Percentiles rank a stretch among this genome's conserved stretches.
Evolutionary conservation across 64 coral and sea anemone species (phyloP).

Genomic region (Stylophora pistillata): DNA sequence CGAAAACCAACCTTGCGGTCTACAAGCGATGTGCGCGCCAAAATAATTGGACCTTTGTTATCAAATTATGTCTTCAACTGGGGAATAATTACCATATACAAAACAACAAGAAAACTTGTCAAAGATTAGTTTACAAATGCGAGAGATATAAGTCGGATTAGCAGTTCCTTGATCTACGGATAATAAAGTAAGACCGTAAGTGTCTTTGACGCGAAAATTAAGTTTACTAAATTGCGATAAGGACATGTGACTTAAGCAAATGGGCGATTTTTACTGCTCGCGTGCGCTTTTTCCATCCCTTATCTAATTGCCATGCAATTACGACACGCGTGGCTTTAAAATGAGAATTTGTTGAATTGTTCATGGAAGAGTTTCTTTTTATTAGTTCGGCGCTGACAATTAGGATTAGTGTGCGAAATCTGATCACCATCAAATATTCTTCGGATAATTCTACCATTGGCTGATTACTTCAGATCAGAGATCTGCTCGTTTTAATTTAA

Average conservation of each 20-base stretch:
- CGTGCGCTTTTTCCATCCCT: neutral
- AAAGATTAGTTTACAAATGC: constrained; percentile 50
- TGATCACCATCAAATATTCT: constrained; percentile 21
- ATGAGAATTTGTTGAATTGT: neutral
- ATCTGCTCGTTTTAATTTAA: constrained; percentile 39
- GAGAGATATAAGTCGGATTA: constrained; percentile 32
- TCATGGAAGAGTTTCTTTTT: neutral
- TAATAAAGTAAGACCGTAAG: constrained; percentile 21
- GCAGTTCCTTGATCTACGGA: constrained; percentile 18
- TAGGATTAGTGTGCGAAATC: neutral
- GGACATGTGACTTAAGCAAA: neutral
- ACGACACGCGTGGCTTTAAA: neutral
- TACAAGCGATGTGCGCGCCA: neutral
- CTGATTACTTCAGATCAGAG: constrained; percentile 5
- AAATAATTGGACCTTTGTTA: constrained; percentile 46
- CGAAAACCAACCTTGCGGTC: neutral
- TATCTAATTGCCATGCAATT: constrained; percentile 17
- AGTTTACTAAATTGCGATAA: constrained; percentile 11
- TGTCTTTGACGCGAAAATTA: neutral
- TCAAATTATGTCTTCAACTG: constrained; percentile 43
- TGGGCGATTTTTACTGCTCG: neutral
- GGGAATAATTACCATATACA: constrained; percentile 36
- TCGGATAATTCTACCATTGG: neutral
- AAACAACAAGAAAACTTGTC: constrained; percentile 29
- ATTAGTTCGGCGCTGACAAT: neutral